Conservation (phyloP, 2,113 vertebrate species). For the Microtus oregoni region DNA sequence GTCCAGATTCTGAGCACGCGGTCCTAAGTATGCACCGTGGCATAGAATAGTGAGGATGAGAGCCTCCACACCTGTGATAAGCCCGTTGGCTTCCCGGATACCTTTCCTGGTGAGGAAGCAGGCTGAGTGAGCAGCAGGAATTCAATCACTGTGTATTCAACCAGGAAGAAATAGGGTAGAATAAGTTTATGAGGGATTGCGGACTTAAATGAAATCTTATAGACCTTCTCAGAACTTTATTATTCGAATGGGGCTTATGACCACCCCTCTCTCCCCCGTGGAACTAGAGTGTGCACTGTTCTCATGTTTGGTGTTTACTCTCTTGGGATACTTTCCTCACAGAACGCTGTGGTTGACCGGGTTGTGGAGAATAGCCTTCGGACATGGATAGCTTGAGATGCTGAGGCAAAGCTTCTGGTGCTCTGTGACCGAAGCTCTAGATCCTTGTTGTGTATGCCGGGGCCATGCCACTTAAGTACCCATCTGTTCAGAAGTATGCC, state of each 20-base stretch:
- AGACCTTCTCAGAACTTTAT: slow-evolving; percentile 15
- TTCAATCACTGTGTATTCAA: not conserved
- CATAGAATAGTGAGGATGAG: not conserved
- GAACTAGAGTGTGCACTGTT: not conserved
- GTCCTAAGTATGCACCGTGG: no score
- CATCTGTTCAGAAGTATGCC: not conserved
- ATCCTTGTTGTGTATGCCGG: not conserved
- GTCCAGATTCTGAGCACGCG: not conserved
- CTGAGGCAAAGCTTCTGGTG: not conserved
- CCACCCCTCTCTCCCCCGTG: rapidly evolving
- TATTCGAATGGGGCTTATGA: not conserved
- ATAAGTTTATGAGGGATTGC: not conserved
- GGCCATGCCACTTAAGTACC: not conserved
- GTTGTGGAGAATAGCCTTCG: not conserved
- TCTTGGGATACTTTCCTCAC: not conserved
- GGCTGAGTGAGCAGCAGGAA: not conserved
- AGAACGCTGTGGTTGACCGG: not conserved
- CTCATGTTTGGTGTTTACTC: not conserved
- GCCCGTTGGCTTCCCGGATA: not conserved
- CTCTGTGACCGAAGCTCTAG: not conserved
- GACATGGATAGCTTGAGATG: not conserved
- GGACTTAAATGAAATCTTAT: not conserved
- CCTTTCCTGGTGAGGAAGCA: not conserved
- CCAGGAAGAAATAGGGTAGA: not conserved
- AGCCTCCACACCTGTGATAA: not conserved